phyloP scores from a whole-genome alignment of 2,113 vertebrate genomes.

The Cyphomyrus discorhynchus region DNA sequence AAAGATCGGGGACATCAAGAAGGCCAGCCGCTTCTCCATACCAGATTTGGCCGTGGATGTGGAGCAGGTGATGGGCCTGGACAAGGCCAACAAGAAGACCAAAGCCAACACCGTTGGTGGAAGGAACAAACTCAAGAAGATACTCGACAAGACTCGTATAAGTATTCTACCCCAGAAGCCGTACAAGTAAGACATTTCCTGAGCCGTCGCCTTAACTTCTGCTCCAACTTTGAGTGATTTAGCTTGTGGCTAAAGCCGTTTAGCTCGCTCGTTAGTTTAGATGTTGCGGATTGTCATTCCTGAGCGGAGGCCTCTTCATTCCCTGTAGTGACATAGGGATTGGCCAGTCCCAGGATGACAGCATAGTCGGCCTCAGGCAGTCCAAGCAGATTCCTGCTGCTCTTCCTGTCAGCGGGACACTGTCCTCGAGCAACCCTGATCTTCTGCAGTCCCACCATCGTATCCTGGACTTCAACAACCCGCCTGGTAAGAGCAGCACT shows the following conservation, averaged over 20 bases:
- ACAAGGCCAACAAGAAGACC: conserved; percentile 91
- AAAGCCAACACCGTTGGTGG: conserved; percentile 93
- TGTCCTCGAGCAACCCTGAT: conserved; percentile 96
- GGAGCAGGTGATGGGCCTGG: conserved; percentile 92
- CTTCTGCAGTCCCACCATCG: conserved; percentile 93
- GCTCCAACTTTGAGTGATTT: neutral
- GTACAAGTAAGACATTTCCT: conserved; percentile 11
- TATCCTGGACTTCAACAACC: conserved; percentile 92
- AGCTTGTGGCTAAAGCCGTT: neutral
- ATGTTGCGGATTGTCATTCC: neutral
- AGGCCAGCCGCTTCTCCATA: conserved; percentile 91
- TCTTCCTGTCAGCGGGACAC: conserved; percentile 87
- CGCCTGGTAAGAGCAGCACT: conserved; percentile 67
- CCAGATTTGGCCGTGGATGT: conserved; percentile 71
- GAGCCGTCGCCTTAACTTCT: neutral
- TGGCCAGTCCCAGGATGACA: conserved; percentile 97
- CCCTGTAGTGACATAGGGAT: conserved; percentile 82
- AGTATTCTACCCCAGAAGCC: conserved; percentile 96
- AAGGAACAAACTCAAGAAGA: conserved; percentile 96
- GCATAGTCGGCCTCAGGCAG: conserved; percentile 92
- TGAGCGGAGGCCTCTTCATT: neutral
- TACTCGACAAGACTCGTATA: conserved; percentile 96
- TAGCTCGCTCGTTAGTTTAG: neutral
- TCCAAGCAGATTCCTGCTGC: conserved; percentile 88
- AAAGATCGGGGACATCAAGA: conserved; percentile 97